Conservation (phyloP, 2,888 invertebrate species). For the Parnassius orleans region DNA sequence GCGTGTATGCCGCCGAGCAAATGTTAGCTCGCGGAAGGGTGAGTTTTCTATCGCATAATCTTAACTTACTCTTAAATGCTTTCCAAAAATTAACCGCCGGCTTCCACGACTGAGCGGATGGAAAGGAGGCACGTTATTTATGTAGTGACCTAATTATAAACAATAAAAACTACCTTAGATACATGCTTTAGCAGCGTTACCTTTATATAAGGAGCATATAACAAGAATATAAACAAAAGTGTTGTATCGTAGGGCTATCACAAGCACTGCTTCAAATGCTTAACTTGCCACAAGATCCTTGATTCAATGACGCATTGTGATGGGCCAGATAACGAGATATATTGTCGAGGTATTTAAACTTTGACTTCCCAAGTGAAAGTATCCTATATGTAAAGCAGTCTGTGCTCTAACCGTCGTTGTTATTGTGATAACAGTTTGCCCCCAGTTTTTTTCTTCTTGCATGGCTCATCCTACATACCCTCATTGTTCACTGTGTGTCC, state of each 20-base stretch:
- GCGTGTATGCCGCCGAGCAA: slow-evolving; percentile 94
- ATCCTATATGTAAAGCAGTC: slow-evolving; percentile 35
- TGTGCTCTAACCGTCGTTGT: slow-evolving; percentile 57
- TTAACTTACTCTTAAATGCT: slow-evolving; percentile 1
- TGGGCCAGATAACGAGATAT: slow-evolving; percentile 94
- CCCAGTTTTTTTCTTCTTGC: slow-evolving; percentile 55
- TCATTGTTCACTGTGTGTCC: slow-evolving; percentile 77
- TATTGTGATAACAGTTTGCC: slow-evolving; percentile 66
- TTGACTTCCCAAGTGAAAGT: slow-evolving; percentile 37
- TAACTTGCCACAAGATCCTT: slow-evolving; percentile 90
- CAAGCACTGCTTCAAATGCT: slow-evolving; percentile 94
- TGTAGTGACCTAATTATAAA: neutral
- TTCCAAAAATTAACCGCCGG: neutral
- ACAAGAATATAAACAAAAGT: slow-evolving; percentile 32
- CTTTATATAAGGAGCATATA: slow-evolving; percentile 4
- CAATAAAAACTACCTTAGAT: slow-evolving; percentile 1
- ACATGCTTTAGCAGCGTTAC: neutral
- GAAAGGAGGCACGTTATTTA: neutral
- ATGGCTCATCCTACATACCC: slow-evolving; percentile 48
- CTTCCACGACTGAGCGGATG: neutral
- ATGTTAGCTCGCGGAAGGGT: slow-evolving; percentile 95
- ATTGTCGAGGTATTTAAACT: slow-evolving; percentile 90
- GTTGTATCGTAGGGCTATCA: slow-evolving; percentile 88
- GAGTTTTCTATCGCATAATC: slow-evolving; percentile 58
- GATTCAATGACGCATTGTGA: slow-evolving; percentile 95